A percentile compares a stretch with the other conserved stretches of the same genome.
Conservation (phyloP, 2,113 vertebrate genomes). For the Struthio camelus region DNA sequence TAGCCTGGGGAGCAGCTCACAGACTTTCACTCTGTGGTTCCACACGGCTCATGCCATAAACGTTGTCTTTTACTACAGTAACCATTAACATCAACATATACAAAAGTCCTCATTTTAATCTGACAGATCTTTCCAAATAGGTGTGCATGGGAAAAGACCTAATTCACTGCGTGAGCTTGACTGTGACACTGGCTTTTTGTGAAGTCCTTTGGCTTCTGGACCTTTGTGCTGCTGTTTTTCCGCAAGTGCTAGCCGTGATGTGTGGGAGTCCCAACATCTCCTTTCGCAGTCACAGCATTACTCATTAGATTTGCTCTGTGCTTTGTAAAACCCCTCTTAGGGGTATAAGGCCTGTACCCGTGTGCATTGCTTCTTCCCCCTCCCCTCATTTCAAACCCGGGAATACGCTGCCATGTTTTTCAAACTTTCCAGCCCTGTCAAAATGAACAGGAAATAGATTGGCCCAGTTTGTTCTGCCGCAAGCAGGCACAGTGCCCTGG, state of each 20-base stretch:
- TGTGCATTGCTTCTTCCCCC: not conserved
- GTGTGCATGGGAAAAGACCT: not conserved
- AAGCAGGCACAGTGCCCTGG: rapidly evolving
- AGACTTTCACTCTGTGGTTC: rapidly evolving
- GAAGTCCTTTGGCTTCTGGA: not conserved
- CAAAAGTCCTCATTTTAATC: not conserved
- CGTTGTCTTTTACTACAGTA: not conserved
- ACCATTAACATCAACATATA: not conserved
- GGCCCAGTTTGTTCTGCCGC: rapidly evolving
- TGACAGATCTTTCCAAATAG: not conserved
- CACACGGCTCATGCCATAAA: not conserved
- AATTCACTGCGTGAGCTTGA: not conserved
- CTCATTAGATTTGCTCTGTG: not conserved
- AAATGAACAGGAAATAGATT: not conserved
- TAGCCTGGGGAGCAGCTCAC: not conserved
- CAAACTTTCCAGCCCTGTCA: not conserved
- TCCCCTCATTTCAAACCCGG: not conserved
- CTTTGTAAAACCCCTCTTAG: not conserved
- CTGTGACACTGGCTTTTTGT: not conserved
- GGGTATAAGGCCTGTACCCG: not conserved
- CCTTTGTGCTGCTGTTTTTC: not conserved
- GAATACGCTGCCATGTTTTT: not conserved
- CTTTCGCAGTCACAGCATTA: not conserved
- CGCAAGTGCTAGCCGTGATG: not conserved
- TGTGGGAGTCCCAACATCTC: rapidly evolving